A percentile compares a stretch with the other conserved stretches of the same genome.
These are phyloP conservation scores for Agrypnus murinus DNA, from an alignment of 2,888 invertebrate genomes.

Conservation along the genomic window DNA sequence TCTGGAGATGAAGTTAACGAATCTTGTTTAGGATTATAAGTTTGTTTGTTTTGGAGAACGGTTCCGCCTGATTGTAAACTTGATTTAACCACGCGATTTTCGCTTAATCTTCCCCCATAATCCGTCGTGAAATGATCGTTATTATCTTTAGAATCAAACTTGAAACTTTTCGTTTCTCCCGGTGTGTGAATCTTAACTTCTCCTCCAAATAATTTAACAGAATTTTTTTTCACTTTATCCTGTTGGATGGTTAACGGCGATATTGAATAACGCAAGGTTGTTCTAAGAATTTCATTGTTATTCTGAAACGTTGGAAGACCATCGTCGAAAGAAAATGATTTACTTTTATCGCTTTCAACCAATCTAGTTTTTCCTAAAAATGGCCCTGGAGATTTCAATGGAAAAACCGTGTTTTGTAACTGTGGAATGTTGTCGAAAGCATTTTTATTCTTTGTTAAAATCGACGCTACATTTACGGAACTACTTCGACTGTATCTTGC, in stretches of 20 bases:
- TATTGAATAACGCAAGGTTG: constrained; percentile 60
- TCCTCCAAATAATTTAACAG: constrained; percentile 83
- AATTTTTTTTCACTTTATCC: constrained; percentile 64
- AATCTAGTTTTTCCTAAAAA: constrained; percentile 87
- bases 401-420: constrained; percentile 69
- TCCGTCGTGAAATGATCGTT: constrained; percentile 60
- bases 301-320: constrained; percentile 59
- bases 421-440: constrained; percentile 70
- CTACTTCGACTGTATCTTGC: constrained; percentile 69
- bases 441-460: constrained; percentile 70
- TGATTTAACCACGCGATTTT: constrained; percentile 83
- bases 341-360: constrained; percentile 76
- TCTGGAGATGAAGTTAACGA: constrained; percentile 60
- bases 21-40: constrained; percentile 59
- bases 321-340: constrained; percentile 70
- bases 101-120: constrained; percentile 67
- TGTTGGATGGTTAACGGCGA: constrained; percentile 62
- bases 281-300: constrained; percentile 52
- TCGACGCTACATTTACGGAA: constrained; percentile 71
- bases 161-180: constrained; percentile 78
- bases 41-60: constrained; percentile 70
- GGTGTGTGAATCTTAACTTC: constrained; percentile 84
- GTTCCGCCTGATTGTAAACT: constrained; percentile 90
- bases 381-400: constrained; percentile 88
- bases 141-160: constrained; percentile 65